Evolutionary conservation across 2,888 invertebrate genomes (phyloP).

Genomic region (Lucinisca nassula): DNA sequence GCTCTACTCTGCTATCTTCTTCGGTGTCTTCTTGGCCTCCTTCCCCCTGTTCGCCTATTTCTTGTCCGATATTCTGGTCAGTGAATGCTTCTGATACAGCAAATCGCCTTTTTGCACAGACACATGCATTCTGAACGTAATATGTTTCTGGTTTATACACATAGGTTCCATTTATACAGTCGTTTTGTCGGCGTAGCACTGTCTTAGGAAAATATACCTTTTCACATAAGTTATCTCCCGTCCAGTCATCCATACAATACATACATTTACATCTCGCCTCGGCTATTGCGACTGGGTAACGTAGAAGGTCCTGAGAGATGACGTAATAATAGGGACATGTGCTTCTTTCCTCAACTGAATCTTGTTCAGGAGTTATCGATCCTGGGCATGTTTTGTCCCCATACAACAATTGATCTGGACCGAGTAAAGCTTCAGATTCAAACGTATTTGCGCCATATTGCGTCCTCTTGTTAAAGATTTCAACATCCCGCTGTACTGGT

Average conservation of each 20-base stretch:
- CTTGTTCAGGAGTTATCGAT: not conserved
- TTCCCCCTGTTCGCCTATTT: not conserved
- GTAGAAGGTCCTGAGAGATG: not conserved
- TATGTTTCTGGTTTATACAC: not conserved
- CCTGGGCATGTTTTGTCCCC: not conserved
- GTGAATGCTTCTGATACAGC: no score
- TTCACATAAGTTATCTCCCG: not conserved
- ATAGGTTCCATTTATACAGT: not conserved
- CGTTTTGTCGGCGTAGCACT: not conserved
- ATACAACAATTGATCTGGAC: not conserved
- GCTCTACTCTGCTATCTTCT: no score
- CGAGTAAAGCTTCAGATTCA: not conserved
- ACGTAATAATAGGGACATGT: conserved; percentile 3
- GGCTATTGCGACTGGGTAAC: not conserved
- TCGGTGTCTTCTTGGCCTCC: not conserved
- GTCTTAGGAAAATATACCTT: not conserved
- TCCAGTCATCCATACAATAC: not conserved
- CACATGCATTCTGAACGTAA: not conserved
- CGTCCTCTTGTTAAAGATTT: not conserved
- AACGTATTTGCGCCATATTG: no score
- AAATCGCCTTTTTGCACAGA: not conserved
- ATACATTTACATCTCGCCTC: conserved; percentile 7
- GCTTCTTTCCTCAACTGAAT: not conserved
- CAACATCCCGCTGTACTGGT: not conserved
- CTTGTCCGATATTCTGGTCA: not conserved